These are phyloP conservation scores for Latheticus oryzae DNA, from an alignment of 2,888 invertebrate genomes.

Conservation along the genomic window DNA sequence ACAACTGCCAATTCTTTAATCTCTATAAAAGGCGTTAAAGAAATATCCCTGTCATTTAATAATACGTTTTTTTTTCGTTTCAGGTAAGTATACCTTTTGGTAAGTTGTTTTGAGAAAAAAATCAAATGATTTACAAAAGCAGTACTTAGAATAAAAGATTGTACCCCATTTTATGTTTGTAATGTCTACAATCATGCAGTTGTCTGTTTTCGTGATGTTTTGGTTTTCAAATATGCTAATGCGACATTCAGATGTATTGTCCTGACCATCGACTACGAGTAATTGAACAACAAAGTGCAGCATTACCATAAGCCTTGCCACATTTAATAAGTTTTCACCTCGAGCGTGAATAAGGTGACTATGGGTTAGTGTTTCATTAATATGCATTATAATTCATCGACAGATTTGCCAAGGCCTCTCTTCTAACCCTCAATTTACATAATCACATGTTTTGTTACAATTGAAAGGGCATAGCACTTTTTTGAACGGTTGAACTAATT, in stretches of 20 bases:
- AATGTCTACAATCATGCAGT: too few species aligned
- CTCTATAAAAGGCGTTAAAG: conserved; percentile 30
- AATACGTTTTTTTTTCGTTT: conserved; percentile 20
- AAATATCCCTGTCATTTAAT: conserved; percentile 21
- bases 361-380: conserved; percentile 41
- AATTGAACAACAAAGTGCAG: conserved; percentile 34
- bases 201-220: too few species aligned
- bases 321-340: conserved; percentile 49
- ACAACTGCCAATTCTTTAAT: conserved; percentile 21
- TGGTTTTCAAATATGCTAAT: conserved; percentile 11
- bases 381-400: conserved; percentile 47
- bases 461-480: conserved; percentile 44
- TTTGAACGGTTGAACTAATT: conserved; percentile 27
- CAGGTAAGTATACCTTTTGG: conserved; percentile 36
- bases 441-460: conserved; percentile 47
- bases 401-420: conserved; percentile 45
- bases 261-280: conserved; percentile 27
- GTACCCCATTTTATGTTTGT: too few species aligned
- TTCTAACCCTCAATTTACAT: conserved; percentile 45
- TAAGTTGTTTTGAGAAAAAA: conserved; percentile 12
- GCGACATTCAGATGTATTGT: conserved; percentile 11
- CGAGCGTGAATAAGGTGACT: conserved; percentile 48
- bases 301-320: conserved; percentile 37
- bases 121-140: too few species aligned
- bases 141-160: too few species aligned